phyloP scores from a whole-genome alignment of 64 coral and sea anemone genomes.

The Pocillopora damicornis region DNA sequence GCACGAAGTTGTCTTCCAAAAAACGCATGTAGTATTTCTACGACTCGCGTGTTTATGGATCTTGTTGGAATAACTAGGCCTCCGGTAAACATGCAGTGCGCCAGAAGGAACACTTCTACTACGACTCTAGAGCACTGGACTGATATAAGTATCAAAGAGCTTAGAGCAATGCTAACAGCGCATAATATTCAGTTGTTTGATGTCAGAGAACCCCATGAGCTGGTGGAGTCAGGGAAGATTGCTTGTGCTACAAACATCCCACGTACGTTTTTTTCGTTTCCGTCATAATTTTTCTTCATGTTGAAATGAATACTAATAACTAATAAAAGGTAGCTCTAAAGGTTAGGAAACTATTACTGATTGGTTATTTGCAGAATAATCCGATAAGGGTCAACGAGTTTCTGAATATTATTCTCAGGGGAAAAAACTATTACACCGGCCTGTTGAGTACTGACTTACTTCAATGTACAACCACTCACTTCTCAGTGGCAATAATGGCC shows the following conservation, averaged over 20 bases:
- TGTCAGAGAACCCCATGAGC: slow-evolving; percentile 82
- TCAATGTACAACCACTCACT: no score
- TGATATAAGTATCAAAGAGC: slow-evolving; percentile 52
- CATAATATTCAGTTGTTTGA: slow-evolving; percentile 61
- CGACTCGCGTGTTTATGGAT: neutral
- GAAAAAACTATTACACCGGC: no score
- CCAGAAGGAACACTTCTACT: slow-evolving; percentile 26
- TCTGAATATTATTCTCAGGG: no score
- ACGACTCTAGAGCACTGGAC: slow-evolving; percentile 40
- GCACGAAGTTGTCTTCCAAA: slow-evolving; percentile 11
- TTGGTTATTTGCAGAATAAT: no score
- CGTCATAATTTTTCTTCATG: no score
- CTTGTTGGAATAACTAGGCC: neutral
- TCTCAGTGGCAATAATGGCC: no score
- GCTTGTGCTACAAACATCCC: slow-evolving; percentile 72
- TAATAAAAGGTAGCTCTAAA: no score
- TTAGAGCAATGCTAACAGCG: slow-evolving; percentile 33
- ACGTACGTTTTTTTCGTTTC: slow-evolving; percentile 41
- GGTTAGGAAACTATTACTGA: no score
- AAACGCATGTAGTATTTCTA: neutral
- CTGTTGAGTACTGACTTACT: no score
- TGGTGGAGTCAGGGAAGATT: slow-evolving; percentile 73
- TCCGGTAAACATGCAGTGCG: slow-evolving; percentile 15
- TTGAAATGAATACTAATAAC: no score
- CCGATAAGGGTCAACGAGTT: no score